Conservation (phyloP, 2,888 invertebrate genomes). For the Ypsolopha scabrella region DNA sequence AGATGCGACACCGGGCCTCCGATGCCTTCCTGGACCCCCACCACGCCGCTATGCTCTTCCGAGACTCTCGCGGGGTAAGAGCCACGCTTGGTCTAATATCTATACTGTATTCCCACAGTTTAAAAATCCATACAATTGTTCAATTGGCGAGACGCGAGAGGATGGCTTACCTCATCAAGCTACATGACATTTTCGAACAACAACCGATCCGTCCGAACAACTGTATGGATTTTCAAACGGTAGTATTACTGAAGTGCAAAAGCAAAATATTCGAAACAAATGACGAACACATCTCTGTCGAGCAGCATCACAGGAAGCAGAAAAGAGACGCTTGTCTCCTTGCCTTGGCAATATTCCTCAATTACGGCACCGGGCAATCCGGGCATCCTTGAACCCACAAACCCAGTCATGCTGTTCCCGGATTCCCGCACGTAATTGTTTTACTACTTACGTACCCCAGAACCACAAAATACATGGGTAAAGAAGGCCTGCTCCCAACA, state of each 20-base stretch:
- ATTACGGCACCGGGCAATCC: constrained; percentile 74
- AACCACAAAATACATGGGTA: no score
- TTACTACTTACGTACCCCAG: no score
- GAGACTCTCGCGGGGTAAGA: constrained; percentile 70
- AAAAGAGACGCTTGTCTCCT: constrained; percentile 83
- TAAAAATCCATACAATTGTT: no score
- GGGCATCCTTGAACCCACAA: constrained; percentile 88
- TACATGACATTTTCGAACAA: no score
- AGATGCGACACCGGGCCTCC: constrained; percentile 72
- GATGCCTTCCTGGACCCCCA: constrained; percentile 88
- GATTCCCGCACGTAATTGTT: no score
- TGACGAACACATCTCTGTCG: constrained; percentile 82
- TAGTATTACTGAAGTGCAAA: no score
- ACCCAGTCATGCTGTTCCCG: constrained; percentile 90
- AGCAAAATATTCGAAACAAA: no score
- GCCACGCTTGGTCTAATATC: not conserved
- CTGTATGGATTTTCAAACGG: no score
- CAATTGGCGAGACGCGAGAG: no score
- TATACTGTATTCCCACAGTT: not conserved
- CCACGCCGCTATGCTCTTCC: constrained; percentile 90
- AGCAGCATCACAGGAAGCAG: constrained; percentile 81
- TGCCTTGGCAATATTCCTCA: constrained; percentile 72
- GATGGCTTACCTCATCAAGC: no score
- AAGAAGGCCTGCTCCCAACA: no score
- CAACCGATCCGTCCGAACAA: no score